These are phyloP conservation scores for Chaetodon trifascialis DNA, from an alignment of 2,113 vertebrate species.

Conservation along the genomic window DNA sequence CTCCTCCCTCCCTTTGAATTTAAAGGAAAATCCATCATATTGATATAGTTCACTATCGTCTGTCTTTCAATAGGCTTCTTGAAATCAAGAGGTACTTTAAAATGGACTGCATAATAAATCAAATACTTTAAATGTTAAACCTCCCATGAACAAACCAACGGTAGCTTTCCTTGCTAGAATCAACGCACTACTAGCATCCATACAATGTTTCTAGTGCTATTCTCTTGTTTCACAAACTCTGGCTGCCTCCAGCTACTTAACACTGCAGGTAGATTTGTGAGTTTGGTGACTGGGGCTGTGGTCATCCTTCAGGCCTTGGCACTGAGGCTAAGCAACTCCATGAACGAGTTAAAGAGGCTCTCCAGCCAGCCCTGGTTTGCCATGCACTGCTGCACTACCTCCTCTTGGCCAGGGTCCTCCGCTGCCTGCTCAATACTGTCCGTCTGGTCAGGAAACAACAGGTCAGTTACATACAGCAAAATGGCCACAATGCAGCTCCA, in stretches of 20 bases:
- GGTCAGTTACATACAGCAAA: background rate
- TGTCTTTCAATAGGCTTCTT: slow-evolving; percentile 8
- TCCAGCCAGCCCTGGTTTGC: slow-evolving; percentile 92
- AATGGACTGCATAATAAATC: slow-evolving; percentile 43
- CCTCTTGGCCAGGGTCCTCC: slow-evolving; percentile 92
- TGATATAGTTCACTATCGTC: slow-evolving; percentile 39
- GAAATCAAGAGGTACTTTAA: slow-evolving; percentile 47
- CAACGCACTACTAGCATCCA: background rate
- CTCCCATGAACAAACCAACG: slow-evolving; percentile 13
- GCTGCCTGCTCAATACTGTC: slow-evolving; percentile 90
- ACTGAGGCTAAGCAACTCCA: slow-evolving; percentile 88
- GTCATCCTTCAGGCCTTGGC: slow-evolving; percentile 72
- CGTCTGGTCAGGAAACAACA: slow-evolving; percentile 80
- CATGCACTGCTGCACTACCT: slow-evolving; percentile 96
- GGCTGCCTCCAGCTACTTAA: background rate
- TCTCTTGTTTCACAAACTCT: slow-evolving; percentile 18
- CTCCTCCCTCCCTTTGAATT: slow-evolving; percentile 32
- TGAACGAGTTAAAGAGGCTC: slow-evolving; percentile 90
- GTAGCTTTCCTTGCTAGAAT: background rate
- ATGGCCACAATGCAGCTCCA: background rate
- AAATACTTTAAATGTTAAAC: slow-evolving; percentile 35
- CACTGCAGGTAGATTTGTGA: background rate
- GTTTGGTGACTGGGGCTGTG: background rate
- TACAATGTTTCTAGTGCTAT: background rate
- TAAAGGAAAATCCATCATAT: slow-evolving; percentile 52